These are phyloP conservation scores for Rhagonycha fulva DNA, from an alignment of 2,888 invertebrate genomes.

Conservation along the genomic window DNA sequence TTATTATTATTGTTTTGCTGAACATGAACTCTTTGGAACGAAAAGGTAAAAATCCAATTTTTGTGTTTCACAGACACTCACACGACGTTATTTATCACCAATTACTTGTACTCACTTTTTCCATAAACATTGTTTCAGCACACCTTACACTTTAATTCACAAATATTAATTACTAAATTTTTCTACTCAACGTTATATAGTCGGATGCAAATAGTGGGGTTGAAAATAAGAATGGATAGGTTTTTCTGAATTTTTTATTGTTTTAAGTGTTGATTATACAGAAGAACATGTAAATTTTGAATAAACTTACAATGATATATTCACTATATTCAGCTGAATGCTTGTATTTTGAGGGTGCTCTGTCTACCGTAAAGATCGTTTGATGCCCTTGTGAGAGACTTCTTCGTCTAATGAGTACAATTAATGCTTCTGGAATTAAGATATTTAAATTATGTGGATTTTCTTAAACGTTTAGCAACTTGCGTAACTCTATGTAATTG, in stretches of 20 bases:
- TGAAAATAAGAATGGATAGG: slow-evolving; percentile 25
- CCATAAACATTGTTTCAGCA: not conserved
- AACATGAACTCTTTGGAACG: not conserved
- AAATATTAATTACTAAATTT: slow-evolving; percentile 27
- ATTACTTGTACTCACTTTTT: not conserved
- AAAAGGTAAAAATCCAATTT: not conserved
- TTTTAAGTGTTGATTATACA: slow-evolving; percentile 42
- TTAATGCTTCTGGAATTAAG: slow-evolving; percentile 38
- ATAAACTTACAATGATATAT: slow-evolving; percentile 33
- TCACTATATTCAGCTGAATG: slow-evolving; percentile 39
- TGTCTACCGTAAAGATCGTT: slow-evolving; percentile 51
- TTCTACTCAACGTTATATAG: slow-evolving; percentile 34
- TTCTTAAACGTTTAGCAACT: not conserved
- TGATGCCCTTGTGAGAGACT: slow-evolving; percentile 52
- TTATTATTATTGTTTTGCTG: not conserved
- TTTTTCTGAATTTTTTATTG: slow-evolving; percentile 44
- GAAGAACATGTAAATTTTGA: slow-evolving; percentile 35
- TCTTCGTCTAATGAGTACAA: slow-evolving; percentile 46
- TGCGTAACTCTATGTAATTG: not conserved
- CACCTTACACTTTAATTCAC: slow-evolving; percentile 3
- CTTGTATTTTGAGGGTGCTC: slow-evolving; percentile 44
- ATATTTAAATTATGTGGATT: slow-evolving; percentile 7
- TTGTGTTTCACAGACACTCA: not conserved
- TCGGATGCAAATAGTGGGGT: slow-evolving; percentile 32
- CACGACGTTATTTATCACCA: not conserved